Conservation (phyloP, 2,888 invertebrate species). For the Orchestes rusci region DNA sequence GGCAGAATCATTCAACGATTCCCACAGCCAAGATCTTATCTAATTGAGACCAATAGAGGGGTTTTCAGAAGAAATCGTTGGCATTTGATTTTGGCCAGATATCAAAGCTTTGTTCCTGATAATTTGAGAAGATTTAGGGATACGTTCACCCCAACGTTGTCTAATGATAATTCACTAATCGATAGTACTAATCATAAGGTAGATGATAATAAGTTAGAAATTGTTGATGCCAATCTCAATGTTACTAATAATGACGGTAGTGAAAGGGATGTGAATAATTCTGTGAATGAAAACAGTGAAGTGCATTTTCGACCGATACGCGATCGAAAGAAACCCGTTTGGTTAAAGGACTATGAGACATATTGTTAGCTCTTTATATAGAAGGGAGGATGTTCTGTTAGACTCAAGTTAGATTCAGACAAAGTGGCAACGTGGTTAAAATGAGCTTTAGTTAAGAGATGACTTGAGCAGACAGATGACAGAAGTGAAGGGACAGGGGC, state of each 20-base stretch:
- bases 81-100: slow-evolving; percentile 10
- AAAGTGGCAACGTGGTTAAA: too few species aligned
- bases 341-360: slow-evolving; percentile 1
- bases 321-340: neutral
- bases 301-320: neutral
- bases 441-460: too few species aligned
- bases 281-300: too few species aligned
- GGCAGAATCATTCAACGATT: slow-evolving; percentile 1
- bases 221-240: too few species aligned
- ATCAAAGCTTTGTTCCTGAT: slow-evolving; percentile 3
- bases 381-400: neutral
- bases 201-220: too few species aligned
- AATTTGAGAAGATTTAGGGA: neutral
- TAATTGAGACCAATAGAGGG: slow-evolving; percentile 4
- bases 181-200: neutral
- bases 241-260: too few species aligned
- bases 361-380: neutral
- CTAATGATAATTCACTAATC: neutral
- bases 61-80: slow-evolving; percentile 12
- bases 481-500: too few species aligned
- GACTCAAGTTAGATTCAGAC: too few species aligned
- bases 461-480: too few species aligned
- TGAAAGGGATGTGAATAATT: too few species aligned
- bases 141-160: neutral
- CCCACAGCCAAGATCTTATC: slow-evolving; percentile 10